Conservation (phyloP, 1,140 invertebrate genomes). For the Penaeus chinensis region DNA sequence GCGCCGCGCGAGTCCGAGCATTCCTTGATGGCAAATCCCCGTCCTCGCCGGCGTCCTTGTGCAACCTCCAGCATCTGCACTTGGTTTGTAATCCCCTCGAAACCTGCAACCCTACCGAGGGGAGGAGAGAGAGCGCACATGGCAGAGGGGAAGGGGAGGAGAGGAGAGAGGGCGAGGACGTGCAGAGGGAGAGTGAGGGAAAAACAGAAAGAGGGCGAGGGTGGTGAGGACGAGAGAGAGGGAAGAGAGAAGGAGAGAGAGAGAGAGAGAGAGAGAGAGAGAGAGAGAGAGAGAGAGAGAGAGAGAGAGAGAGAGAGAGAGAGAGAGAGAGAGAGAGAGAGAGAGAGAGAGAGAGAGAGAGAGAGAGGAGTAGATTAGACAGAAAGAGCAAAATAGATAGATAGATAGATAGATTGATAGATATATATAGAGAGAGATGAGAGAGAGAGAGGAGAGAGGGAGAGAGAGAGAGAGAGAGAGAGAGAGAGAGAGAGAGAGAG, state of each 20-base stretch:
- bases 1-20: no score
- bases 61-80: constrained; percentile 45
- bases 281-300: constrained; percentile 4
- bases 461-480: background rate
- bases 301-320: background rate
- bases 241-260: background rate
- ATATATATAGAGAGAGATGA: constrained; percentile 1
- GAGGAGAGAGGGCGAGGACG: constrained; percentile 29
- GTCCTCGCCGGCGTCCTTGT: background rate
- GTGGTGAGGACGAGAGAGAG: background rate
- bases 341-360: background rate
- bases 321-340: background rate
- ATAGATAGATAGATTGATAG: no score
- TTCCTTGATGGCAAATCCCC: no score
- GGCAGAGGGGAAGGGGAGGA: background rate
- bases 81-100: constrained; percentile 32
- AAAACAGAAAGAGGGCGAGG: constrained; percentile 11
- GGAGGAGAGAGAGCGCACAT: constrained; percentile 10
- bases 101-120: background rate
- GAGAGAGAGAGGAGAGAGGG: background rate
- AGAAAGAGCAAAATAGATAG: background rate
- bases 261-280: constrained; percentile 10
- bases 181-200: constrained; percentile 9
- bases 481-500: background rate
- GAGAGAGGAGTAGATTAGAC: background rate